Evolutionary conservation across 2,888 invertebrate genomes (phyloP), one percentile per base, ranked within the genome.

Genomic region (Theretra japonica): DNA sequence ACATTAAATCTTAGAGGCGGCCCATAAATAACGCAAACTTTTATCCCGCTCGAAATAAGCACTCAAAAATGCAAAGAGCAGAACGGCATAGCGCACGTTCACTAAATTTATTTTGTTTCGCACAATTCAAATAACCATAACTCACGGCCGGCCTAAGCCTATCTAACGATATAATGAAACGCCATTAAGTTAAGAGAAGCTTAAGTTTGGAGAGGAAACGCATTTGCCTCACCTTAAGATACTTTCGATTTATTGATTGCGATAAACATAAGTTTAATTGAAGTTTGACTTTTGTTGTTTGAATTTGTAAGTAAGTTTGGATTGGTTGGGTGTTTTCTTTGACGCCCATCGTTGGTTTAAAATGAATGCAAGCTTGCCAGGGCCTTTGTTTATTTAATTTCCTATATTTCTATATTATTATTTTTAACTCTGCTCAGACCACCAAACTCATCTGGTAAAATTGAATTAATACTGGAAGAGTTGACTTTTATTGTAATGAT

Each of bases 51-150:
- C 89, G 92, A 94, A 94, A 94, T 94, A 94, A 94, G 94, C 94
- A 94, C 94, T 94, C 94, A 94, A 94, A 94, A 94, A 94, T 94
- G 94, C 94, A 94, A 94, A 94, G 93, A 93, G 94, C 93, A 93
- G 91, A 93, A 92, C 93, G 89, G 86, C 82, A 93, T 90, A 93
- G 92, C 89, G 93, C 94, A 94, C 94, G 94, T 94, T 92, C 92
- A 89, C 88, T 92, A 92, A 94, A 94, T 94, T 94, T 94, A 94
- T 94, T 94, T 94, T 94, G 94, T 94, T 94, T 94, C 93, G 90
- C 86, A 94, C 94, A 93, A 94, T 94, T 94, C 94, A 94, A 94
- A 94, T 94, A 94, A 94, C 94, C 94, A 94, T 94, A 94, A 94
- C 84, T 94, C 94, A 94, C 91, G 79, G 83, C 86, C 87, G 83